Percentiles rank a stretch among this genome's conserved stretches.
phyloP scores from a whole-genome alignment of 1,140 invertebrate genomes.

The Zeugodacus cucurbitae region DNA sequence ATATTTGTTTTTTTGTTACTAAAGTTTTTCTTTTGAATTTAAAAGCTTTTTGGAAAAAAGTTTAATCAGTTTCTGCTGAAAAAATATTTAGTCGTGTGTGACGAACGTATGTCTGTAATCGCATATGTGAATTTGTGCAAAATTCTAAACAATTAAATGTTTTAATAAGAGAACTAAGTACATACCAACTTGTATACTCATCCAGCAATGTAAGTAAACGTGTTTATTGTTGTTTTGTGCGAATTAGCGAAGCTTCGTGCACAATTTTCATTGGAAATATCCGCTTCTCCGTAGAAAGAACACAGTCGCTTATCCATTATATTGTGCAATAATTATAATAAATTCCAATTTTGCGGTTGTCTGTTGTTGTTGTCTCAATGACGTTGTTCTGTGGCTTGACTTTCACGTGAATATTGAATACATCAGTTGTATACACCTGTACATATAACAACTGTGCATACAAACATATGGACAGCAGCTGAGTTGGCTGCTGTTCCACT shows the following conservation, averaged over 20 bases:
- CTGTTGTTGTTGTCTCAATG: neutral
- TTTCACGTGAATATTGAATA: neutral
- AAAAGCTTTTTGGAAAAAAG: too few species aligned
- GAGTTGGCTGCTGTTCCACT: too few species aligned
- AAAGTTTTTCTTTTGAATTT: too few species aligned
- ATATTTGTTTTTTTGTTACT: too few species aligned
- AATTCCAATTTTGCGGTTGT: neutral
- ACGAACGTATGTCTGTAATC: too few species aligned
- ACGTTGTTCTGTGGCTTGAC: neutral
- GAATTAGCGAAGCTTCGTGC: neutral
- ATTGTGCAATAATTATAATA: neutral
- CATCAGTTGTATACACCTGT: neutral
- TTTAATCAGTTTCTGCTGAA: neutral
- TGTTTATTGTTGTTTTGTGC: neutral
- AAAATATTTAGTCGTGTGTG: neutral
- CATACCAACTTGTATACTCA: neutral
- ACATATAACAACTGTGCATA: neutral
- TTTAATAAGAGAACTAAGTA: neutral
- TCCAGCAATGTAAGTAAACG: neutral
- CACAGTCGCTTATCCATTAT: neutral
- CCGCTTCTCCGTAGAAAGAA: neutral
- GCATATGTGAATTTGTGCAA: neutral
- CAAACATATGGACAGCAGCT: neutral
- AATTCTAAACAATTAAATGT: neutral
- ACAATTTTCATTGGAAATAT: constrained; percentile 6